phyloP scores from a whole-genome alignment of 2,888 invertebrate species.

The Leptinotarsa haldemani region DNA sequence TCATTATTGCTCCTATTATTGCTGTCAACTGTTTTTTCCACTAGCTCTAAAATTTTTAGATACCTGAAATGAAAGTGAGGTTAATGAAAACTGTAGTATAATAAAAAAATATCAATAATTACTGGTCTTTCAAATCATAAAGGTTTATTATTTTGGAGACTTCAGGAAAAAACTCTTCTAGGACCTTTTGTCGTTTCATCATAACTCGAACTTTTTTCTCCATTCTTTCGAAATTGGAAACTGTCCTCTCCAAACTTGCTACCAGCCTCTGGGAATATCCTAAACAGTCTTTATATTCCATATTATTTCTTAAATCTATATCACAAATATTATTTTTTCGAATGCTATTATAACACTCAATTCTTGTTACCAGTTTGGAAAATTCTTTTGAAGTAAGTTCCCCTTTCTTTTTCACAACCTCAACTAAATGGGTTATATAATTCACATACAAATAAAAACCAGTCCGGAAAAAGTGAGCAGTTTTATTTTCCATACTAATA shows the following conservation, averaged over 20 bases:
- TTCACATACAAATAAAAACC: slow-evolving; percentile 44
- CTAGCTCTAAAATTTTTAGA: slow-evolving; percentile 34
- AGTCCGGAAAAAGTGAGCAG: slow-evolving; percentile 36
- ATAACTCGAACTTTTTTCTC: slow-evolving; percentile 38
- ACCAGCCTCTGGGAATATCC: slow-evolving; percentile 44
- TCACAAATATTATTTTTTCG: slow-evolving; percentile 39
- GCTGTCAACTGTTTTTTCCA: slow-evolving; percentile 53
- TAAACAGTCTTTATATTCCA: slow-evolving; percentile 43
- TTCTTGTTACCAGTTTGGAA: slow-evolving; percentile 38
- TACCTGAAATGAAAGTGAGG: slow-evolving; percentile 18
- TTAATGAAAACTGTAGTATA: neutral
- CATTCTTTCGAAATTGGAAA: slow-evolving; percentile 40
- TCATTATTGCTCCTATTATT: slow-evolving; percentile 62
- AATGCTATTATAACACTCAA: slow-evolving; percentile 44
- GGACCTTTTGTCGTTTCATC: slow-evolving; percentile 31
- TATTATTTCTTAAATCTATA: slow-evolving; percentile 38
- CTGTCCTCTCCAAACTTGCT: slow-evolving; percentile 43
- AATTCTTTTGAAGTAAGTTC: slow-evolving; percentile 28
- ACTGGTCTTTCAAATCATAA: slow-evolving; percentile 25
- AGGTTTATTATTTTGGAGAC: slow-evolving; percentile 22
- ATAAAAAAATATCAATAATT: neutral
- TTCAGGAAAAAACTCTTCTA: slow-evolving; percentile 25
- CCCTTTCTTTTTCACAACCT: slow-evolving; percentile 36
- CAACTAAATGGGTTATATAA: slow-evolving; percentile 38
- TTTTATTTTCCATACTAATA: slow-evolving; percentile 45